phyloP scores from a whole-genome alignment of 1,140 invertebrate genomes.

The Drosophila pectinifera region DNA sequence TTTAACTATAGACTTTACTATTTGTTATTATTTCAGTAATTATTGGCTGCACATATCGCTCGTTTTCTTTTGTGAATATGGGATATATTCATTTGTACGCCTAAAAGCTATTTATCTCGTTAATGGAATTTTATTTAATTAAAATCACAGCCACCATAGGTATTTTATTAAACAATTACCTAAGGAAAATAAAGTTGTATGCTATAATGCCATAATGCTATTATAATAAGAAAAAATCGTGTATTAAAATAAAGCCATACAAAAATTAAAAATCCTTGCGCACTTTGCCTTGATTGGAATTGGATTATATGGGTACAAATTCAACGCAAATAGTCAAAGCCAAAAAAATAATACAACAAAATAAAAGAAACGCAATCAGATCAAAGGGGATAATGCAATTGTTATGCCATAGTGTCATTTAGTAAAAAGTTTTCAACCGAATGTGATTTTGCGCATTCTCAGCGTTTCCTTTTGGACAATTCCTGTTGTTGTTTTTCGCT shows the following conservation, averaged over 20 bases:
- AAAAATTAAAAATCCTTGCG: background rate
- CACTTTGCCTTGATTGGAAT: conserved; percentile 12
- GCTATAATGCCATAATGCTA: too few relatives aligned
- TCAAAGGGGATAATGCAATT: conserved; percentile 61
- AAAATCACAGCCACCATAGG: background rate
- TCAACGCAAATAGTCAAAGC: conserved; percentile 2
- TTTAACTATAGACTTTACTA: too few relatives aligned
- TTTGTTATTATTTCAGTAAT: background rate
- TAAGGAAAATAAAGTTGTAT: background rate
- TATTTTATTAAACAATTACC: background rate
- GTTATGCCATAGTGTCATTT: conserved; percentile 62
- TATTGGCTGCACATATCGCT: background rate
- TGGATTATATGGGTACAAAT: conserved; percentile 18
- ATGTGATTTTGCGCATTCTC: conserved; percentile 51
- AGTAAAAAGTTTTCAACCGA: conserved; percentile 60
- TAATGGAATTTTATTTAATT: background rate
- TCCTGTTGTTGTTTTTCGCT: conserved; percentile 8
- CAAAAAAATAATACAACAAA: conserved; percentile 9
- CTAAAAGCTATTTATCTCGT: background rate
- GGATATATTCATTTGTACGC: too few relatives aligned
- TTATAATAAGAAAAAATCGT: background rate
- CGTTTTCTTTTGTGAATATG: background rate
- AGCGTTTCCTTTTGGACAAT: conserved; percentile 29
- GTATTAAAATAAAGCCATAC: background rate
- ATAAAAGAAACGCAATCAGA: conserved; percentile 29